Percentiles rank a stretch among this genome's conserved stretches.
Conservation (phyloP, 2,888 invertebrate genomes). For the Idaea straminata region DNA sequence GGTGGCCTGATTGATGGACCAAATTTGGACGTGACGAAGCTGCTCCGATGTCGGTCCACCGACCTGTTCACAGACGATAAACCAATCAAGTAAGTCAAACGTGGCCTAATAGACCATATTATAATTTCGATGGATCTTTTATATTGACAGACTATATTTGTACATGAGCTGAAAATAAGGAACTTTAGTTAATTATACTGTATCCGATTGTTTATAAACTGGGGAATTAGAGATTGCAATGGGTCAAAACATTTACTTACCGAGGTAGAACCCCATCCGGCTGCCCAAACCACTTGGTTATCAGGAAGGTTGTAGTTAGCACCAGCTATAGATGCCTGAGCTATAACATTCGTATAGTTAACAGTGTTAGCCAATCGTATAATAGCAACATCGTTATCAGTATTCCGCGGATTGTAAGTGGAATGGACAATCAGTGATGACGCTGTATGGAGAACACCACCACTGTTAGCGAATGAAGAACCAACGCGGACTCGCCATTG, state of each 20-base stretch:
- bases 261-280: conserved; percentile 51
- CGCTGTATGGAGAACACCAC: conserved; percentile 23
- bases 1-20: conserved; percentile 36
- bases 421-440: conserved; percentile 13
- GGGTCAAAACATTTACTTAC: conserved; percentile 34
- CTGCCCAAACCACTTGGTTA: conserved; percentile 46
- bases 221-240: no score
- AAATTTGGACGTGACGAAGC: conserved; percentile 45
- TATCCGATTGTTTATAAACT: no score
- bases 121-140: no score
- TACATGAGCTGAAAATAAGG: no score
- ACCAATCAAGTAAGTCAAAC: no score
- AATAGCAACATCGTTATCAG: conserved; percentile 46
- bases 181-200: no score
- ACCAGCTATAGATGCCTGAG: conserved; percentile 42
- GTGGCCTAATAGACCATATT: no score
- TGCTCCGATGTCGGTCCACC: conserved; percentile 29
- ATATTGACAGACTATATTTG: no score
- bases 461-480: conserved; percentile 37
- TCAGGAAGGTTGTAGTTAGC: conserved; percentile 44
- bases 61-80: conserved; percentile 9
- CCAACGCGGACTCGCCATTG: conserved; percentile 36
- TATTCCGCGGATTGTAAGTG: conserved; percentile 15
- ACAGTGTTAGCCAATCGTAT: conserved; percentile 33
- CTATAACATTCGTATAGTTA: conserved; percentile 27